A percentile compares a stretch with the other conserved stretches of the same genome.
Conservation (phyloP, 2,797 vertebrate species). For the Bradypodion pumilum region DNA sequence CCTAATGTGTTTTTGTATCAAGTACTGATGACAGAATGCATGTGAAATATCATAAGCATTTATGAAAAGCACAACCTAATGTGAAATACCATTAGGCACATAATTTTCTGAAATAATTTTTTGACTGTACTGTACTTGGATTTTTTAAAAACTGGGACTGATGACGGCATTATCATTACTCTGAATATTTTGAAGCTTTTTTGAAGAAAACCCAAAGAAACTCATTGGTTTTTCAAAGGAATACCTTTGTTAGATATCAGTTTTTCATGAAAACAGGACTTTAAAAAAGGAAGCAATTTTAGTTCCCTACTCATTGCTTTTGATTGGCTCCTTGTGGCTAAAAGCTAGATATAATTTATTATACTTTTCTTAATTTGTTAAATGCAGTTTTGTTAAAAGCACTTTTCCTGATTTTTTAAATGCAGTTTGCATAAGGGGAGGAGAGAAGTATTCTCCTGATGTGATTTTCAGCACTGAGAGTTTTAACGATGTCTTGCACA, state of each 20-base stretch:
- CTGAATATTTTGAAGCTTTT: no score
- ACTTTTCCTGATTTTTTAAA: conserved; percentile 7
- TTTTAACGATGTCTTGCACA: conserved; percentile 69
- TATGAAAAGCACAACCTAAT: not conserved
- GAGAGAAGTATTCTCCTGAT: conserved; percentile 61
- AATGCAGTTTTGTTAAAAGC: conserved; percentile 38
- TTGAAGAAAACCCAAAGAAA: not conserved
- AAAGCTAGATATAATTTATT: conserved; percentile 44
- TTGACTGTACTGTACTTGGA: not conserved
- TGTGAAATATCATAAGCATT: not conserved
- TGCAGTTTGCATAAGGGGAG: conserved; percentile 57
- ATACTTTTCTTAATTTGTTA: conserved; percentile 32
- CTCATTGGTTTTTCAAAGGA: not conserved
- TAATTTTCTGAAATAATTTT: not conserved
- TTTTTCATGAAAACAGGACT: conserved; percentile 11
- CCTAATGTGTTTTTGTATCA: not conserved
- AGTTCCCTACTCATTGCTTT: not conserved
- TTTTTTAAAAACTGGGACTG: not conserved
- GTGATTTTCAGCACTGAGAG: conserved; percentile 63
- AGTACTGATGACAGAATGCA: not conserved
- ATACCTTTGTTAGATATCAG: not conserved
- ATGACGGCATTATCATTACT: not conserved
- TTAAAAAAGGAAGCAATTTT: not conserved
- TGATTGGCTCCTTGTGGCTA: not conserved
- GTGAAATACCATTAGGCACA: not conserved